A percentile compares a stretch with the other conserved stretches of the same genome.
Evolutionary conservation across 1,140 invertebrate genomes (phyloP).

Genomic region (Pogonomyrmex californicus): DNA sequence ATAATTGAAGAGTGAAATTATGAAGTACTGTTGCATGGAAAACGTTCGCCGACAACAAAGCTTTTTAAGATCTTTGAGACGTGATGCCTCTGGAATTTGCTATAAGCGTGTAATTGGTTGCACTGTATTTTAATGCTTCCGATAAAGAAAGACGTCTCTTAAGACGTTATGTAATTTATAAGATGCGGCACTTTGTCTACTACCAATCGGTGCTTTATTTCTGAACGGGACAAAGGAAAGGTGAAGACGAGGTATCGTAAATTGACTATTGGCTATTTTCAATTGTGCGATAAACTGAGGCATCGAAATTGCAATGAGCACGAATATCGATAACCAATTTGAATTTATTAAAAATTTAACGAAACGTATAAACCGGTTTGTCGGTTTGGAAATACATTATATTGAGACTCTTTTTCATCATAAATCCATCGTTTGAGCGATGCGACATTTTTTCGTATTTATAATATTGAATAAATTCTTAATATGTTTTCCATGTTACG

Average conservation of each 20-base stretch:
- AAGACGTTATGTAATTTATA: constrained; percentile 53
- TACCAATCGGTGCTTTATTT: not conserved
- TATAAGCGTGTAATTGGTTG: constrained; percentile 41
- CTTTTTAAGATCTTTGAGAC: constrained; percentile 53
- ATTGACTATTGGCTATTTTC: not conserved
- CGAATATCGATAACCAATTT: not conserved
- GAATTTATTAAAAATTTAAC: constrained; percentile 14
- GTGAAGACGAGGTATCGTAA: not conserved
- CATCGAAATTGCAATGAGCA: not conserved
- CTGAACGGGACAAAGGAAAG: not conserved
- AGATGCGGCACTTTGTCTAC: constrained; percentile 28
- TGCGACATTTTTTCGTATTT: not conserved
- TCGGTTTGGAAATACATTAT: not conserved
- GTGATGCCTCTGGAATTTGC: constrained; percentile 44
- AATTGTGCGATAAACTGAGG: constrained; percentile 2
- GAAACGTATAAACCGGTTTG: not conserved
- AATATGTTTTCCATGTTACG: constrained; percentile 29
- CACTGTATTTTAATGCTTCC: constrained; percentile 49
- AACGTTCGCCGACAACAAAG: constrained; percentile 66
- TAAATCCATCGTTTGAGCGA: constrained; percentile 15
- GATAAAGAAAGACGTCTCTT: constrained; percentile 39
- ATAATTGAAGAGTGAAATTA: constrained; percentile 70
- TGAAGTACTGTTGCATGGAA: constrained; percentile 36
- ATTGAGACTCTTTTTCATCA: not conserved
- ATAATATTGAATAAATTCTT: constrained; percentile 4